These are phyloP conservation scores for Odontesthes bonariensis DNA, from an alignment of 2,113 vertebrate genomes.

Conservation along the genomic window DNA sequence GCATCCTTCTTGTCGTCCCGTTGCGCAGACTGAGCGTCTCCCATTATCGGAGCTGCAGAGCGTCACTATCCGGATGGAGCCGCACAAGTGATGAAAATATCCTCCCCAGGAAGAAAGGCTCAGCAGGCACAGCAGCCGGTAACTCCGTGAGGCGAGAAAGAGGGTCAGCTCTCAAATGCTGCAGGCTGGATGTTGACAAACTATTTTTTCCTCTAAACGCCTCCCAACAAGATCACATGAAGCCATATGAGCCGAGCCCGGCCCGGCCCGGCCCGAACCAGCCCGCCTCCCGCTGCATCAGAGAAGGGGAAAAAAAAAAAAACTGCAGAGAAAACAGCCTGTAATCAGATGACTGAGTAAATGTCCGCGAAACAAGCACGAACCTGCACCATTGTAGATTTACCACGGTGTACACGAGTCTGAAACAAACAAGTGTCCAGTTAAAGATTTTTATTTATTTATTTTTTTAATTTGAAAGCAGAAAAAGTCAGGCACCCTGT, in stretches of 20 bases:
- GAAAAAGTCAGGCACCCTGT: too few relatives aligned
- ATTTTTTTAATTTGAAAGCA: neutral
- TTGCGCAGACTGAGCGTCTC: constrained; percentile 85
- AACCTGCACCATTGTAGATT: neutral
- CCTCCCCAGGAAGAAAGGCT: neutral
- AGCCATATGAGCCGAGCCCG: constrained; percentile 68
- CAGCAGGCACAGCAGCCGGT: neutral
- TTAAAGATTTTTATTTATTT: neutral
- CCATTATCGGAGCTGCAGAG: constrained; percentile 77
- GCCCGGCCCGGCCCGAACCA: constrained; percentile 32
- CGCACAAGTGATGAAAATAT: constrained; percentile 37
- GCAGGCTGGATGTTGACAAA: constrained; percentile 67
- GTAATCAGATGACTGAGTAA: constrained; percentile 38
- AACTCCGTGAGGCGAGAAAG: constrained; percentile 31
- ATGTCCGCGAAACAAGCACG: constrained; percentile 20
- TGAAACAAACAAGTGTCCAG: neutral
- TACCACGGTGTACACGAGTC: neutral
- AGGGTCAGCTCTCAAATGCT: constrained; percentile 70
- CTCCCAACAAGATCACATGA: constrained; percentile 88
- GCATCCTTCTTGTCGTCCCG: constrained; percentile 69
- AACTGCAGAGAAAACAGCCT: constrained; percentile 32
- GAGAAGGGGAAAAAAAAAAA: constrained; percentile 20
- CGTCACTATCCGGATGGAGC: constrained; percentile 34
- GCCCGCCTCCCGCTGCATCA: constrained; percentile 73
- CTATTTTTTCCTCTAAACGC: constrained; percentile 78